Evolutionary conservation across 2,113 vertebrate genomes (phyloP).

Genomic region (Gorsachius goisagi): DNA sequence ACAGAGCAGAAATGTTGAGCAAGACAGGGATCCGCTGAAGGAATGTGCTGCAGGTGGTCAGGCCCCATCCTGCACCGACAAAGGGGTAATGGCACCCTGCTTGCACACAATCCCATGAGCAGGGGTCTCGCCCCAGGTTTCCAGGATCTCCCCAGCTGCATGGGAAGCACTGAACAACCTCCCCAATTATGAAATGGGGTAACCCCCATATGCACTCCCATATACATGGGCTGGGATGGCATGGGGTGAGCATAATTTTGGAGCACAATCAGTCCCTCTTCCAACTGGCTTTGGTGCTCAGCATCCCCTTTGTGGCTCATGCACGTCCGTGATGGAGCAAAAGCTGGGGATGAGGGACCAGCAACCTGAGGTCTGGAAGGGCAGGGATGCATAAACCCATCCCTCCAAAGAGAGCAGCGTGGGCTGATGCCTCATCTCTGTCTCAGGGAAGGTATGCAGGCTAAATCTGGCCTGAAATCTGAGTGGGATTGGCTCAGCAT

Average conservation of each 20-base stretch:
- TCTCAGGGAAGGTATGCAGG: not conserved
- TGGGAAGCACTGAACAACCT: not conserved
- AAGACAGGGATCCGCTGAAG: not conserved
- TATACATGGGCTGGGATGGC: not conserved
- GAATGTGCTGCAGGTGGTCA: not conserved
- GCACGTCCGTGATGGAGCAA: not conserved
- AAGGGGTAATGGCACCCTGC: not conserved
- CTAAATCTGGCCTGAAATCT: not conserved
- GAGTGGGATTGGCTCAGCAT: not conserved
- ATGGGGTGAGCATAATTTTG: not conserved
- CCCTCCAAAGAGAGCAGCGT: not conserved
- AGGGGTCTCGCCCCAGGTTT: not conserved
- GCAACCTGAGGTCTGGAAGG: not conserved
- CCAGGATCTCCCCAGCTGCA: not conserved
- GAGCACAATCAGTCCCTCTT: not conserved
- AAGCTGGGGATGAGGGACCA: not conserved
- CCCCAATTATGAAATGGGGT: not conserved
- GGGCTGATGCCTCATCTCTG: not conserved
- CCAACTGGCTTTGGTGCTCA: not conserved
- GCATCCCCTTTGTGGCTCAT: fast-evolving
- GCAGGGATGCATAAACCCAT: not conserved
- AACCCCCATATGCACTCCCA: not conserved
- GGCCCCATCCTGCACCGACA: not conserved
- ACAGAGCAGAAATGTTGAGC: fast-evolving
- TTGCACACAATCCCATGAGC: not conserved